phyloP scores from a whole-genome alignment of 1,140 invertebrate species.

The Mercenaria mercenaria region DNA sequence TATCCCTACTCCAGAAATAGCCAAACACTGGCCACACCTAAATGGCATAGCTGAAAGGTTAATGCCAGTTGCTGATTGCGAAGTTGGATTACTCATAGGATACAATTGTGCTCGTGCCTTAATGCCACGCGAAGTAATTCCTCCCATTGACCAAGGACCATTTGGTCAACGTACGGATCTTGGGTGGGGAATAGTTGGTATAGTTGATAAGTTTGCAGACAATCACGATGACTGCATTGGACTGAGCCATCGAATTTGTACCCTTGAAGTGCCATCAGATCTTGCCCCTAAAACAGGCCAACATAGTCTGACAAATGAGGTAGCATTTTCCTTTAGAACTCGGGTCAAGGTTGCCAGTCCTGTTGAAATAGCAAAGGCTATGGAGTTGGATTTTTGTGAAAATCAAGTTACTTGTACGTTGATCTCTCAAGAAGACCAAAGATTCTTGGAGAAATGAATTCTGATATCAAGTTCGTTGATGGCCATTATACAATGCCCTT shows the following conservation, averaged over 20 bases:
- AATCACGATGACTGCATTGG: constrained; percentile 11
- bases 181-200: constrained; percentile 64
- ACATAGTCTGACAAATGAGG: too few species aligned
- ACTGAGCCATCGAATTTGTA: constrained; percentile 42
- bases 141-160: constrained; percentile 7
- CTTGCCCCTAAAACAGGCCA: background rate
- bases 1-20: constrained; percentile 61
- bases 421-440: background rate
- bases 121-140: constrained; percentile 48
- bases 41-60: constrained; percentile 14
- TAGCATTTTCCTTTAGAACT: too few species aligned
- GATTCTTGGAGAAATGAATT: background rate
- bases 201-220: background rate
- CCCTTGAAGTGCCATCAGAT: constrained; percentile 5
- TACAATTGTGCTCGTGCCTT: constrained; percentile 50
- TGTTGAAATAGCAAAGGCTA: too few species aligned
- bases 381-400: too few species aligned
- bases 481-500: background rate
- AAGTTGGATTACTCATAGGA: constrained; percentile 56
- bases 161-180: constrained; percentile 50
- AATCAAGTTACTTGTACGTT: background rate
- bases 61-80: constrained; percentile 18
- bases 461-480: background rate
- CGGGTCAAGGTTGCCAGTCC: too few species aligned
- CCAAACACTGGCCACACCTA: constrained; percentile 54